Evolutionary conservation across 2,888 invertebrate genomes (phyloP), one percentile per base, ranked within the genome.

Genomic region (Tiphia femorata): DNA sequence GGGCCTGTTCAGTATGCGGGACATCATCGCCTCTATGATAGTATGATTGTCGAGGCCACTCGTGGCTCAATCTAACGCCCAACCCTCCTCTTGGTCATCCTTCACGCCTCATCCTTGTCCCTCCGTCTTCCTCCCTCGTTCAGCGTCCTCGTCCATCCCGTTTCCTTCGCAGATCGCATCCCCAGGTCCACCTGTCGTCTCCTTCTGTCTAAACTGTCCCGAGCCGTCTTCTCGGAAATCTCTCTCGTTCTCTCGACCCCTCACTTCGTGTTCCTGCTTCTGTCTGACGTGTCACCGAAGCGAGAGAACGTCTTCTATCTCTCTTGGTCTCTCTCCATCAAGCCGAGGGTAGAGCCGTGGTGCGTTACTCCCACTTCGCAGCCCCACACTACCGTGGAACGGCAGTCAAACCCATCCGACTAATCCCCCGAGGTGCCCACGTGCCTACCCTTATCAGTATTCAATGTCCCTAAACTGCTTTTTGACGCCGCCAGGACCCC

Each of bases 21-120:
- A 75, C 77, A 75, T 70, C 72, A 70, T 71, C 68, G 68, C 63
- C 59, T 69, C 70, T 70, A 74, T 75, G 77, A 79, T 73, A 72
- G 75, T 64, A 65, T 73, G 78, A 80, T 80, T 77, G 76, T 73
- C 71, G 70, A 20, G 64, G 64, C 70, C 55, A 69, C 70, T 72
- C 58, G 64, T 56, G 60, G 59, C 62, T 67, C 72, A 62, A 73
- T 73, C 69, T 65, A 61, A 46, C 59, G 44, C 64, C 20, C 30
- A 30, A 42, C 63, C 30, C 30, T 19, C 30, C 20, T 7, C 21
- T 2, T 2, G 3, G 30, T 41, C 41, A 6, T 19, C 19, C 43
- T 12, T 12, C 29, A 8, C 43, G 19, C 29, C 16, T 23, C 30
- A 30, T 17, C 14, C 17, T 19, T 6, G 3, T 17, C 20, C 6